These are phyloP conservation scores for Sussaba pulchella DNA, from an alignment of 2,888 invertebrate species.

Conservation along the genomic window DNA sequence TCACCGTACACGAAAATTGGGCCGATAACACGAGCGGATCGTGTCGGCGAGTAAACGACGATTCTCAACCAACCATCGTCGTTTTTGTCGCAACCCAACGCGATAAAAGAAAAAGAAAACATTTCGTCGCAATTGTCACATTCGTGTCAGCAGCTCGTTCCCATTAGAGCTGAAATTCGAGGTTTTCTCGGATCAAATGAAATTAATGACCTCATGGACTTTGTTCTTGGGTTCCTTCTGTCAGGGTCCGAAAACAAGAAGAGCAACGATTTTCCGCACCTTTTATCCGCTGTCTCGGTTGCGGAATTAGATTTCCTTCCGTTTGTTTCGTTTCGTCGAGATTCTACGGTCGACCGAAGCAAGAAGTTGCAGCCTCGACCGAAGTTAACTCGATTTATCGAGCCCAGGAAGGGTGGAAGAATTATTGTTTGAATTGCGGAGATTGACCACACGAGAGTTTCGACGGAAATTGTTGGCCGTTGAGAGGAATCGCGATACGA, in stretches of 20 bases:
- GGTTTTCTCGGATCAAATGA: conserved; percentile 25
- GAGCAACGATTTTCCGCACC: background rate
- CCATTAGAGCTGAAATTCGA: conserved; percentile 27
- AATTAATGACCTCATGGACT: too few species aligned
- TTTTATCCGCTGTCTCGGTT: conserved; percentile 11
- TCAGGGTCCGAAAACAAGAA: too few species aligned
- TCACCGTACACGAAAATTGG: background rate
- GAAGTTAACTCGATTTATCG: conserved; percentile 51
- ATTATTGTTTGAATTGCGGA: conserved; percentile 56
- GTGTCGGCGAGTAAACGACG: conserved; percentile 16
- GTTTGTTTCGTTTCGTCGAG: conserved; percentile 21
- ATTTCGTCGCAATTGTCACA: conserved; percentile 43
- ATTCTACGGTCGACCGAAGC: background rate
- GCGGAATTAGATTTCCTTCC: conserved; percentile 39
- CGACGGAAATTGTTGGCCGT: conserved; percentile 39
- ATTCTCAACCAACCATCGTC: conserved; percentile 21
- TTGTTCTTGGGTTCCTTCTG: too few species aligned
- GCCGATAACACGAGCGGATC: background rate
- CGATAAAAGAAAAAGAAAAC: conserved; percentile 53
- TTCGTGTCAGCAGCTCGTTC: background rate
- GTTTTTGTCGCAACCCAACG: conserved; percentile 49
- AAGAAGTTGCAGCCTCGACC: background rate
- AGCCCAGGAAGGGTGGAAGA: conserved; percentile 21
- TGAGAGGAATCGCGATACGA: conserved; percentile 8
- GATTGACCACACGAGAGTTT: conserved; percentile 10